Evolutionary conservation across 2,797 vertebrate genomes (phyloP).

Genomic region (Pangasius krempfi): DNA sequence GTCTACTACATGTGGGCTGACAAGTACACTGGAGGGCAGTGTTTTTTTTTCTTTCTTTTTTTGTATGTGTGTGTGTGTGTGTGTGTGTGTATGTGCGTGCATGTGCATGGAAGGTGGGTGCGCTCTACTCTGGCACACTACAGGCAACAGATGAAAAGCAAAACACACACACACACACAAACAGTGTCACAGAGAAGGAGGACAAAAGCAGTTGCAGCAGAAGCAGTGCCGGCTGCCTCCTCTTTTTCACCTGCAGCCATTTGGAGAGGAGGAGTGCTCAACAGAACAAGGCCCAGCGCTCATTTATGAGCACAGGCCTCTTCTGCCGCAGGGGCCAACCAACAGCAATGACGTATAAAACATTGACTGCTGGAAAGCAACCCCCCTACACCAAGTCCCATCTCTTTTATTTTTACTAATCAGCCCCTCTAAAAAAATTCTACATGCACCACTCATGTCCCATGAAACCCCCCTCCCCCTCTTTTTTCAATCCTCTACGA

Average conservation of each 20-base stretch:
- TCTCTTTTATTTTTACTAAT: constrained; percentile 52
- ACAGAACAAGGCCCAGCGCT: constrained; percentile 90
- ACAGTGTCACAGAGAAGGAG: constrained; percentile 69
- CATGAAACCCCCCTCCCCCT: constrained; percentile 57
- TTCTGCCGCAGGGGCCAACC: constrained; percentile 88
- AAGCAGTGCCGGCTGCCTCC: constrained; percentile 67
- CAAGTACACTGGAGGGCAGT: constrained; percentile 70
- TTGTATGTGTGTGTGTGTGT: constrained; percentile 47
- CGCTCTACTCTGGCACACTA: constrained; percentile 52
- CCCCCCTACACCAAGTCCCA: constrained; percentile 58
- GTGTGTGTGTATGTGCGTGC: constrained; percentile 16
- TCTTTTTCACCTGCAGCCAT: constrained; percentile 90
- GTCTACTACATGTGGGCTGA: constrained; percentile 78
- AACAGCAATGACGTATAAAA: constrained; percentile 70
- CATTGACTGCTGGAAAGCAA: constrained; percentile 52
- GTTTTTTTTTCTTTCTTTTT: constrained; percentile 24
- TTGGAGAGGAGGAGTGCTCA: constrained; percentile 64
- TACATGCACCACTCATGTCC: constrained; percentile 61
- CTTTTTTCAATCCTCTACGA: background rate
- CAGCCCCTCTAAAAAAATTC: constrained; percentile 38
- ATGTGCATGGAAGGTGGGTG: constrained; percentile 54
- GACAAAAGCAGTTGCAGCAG: constrained; percentile 83
- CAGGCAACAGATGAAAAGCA: constrained; percentile 54
- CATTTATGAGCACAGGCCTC: constrained; percentile 94
- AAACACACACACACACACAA: constrained; percentile 54